Conservation (phyloP, 2,113 vertebrate genomes). For the Pseudopipra pipra region DNA sequence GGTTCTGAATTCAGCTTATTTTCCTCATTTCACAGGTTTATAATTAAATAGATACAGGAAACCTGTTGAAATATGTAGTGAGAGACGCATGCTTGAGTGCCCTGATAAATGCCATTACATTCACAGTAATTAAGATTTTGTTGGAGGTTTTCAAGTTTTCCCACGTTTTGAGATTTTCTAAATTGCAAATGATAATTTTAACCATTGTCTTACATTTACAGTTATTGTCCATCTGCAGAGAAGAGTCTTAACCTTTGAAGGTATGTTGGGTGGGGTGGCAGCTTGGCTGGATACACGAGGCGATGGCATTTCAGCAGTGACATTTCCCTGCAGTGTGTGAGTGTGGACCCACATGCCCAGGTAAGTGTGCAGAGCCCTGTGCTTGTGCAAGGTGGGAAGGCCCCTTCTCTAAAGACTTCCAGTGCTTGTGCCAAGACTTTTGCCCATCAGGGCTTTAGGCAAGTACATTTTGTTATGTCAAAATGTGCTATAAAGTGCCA, state of each 20-base stretch:
- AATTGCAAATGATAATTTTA: neutral
- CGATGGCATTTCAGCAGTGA: neutral
- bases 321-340: neutral
- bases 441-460: neutral
- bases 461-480: neutral
- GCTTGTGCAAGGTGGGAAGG: neutral
- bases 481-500: accelerated
- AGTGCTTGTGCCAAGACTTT: neutral
- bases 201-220: neutral
- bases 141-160: neutral
- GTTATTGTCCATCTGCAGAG: neutral
- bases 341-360: neutral
- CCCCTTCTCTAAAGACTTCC: neutral
- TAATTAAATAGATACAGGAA: neutral
- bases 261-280: neutral
- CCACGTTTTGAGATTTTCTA: neutral
- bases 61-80: neutral
- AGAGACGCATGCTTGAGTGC: neutral
- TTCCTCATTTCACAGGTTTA: neutral
- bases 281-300: neutral
- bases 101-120: neutral
- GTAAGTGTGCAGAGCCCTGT: neutral
- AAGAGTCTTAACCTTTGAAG: neutral
- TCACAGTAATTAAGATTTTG: neutral
- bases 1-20: neutral